phyloP scores from a whole-genome alignment of 2,797 vertebrate species.

The Chloroceryle amazona region DNA sequence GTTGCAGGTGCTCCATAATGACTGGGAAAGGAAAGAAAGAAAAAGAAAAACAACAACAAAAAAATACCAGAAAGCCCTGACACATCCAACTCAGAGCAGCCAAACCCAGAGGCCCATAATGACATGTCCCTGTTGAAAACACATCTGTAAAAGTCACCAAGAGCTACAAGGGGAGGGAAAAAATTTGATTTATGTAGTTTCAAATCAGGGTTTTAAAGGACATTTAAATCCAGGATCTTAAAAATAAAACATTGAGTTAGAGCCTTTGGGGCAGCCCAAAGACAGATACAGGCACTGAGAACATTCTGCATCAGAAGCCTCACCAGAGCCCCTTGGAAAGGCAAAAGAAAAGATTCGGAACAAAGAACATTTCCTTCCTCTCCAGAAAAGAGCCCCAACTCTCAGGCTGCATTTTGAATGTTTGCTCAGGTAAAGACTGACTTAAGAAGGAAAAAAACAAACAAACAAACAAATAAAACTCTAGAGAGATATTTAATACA shows the following conservation, averaged over 20 bases:
- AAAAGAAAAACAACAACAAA: background rate
- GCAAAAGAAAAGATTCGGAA: background rate
- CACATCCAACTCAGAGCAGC: slow-evolving; percentile 24
- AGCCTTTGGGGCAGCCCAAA: background rate
- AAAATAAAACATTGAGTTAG: background rate
- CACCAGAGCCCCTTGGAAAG: background rate
- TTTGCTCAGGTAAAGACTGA: background rate
- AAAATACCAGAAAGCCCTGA: background rate
- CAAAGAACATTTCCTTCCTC: background rate
- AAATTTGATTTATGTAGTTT: background rate
- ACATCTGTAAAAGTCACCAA: slow-evolving; percentile 61
- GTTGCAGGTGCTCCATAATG: slow-evolving; percentile 36
- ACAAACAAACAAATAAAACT: background rate
- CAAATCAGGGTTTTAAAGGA: background rate
- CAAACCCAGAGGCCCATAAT: slow-evolving; percentile 34
- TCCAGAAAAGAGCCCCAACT: background rate
- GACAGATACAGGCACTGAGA: background rate
- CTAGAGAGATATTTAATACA: background rate
- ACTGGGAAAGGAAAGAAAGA: rapidly evolving
- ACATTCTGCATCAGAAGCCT: background rate
- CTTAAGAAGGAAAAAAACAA: background rate
- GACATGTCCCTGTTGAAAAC: slow-evolving; percentile 8
- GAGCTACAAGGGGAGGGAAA: background rate
- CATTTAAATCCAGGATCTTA: slow-evolving; percentile 8
- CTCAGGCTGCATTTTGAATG: background rate